Evolutionary conservation across 2,888 invertebrate genomes (phyloP), one percentile per base, ranked within the genome.

Genomic region (Mantis religiosa): DNA sequence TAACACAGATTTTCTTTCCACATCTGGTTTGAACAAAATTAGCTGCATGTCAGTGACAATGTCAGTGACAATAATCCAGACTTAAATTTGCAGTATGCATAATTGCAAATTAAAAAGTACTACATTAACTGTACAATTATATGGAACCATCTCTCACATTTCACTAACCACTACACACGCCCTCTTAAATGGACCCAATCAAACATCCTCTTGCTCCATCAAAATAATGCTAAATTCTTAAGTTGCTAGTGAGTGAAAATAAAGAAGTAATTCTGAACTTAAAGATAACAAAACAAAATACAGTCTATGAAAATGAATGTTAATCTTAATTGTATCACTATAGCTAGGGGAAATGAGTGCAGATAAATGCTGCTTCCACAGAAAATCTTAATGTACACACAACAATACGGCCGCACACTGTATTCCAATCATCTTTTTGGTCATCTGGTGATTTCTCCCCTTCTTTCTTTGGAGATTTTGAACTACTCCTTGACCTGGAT

Each of bases 401-500:
- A 28, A 87, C 54, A 71, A 71, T 71, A 82, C 34, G 41, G 82
- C 87, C 34, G 6, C 87, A 81, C 87, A 82, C 20, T 28, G 41
- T 41, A 27, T 28, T 86, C 89, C 88, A 90, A 54, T 90, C 90
- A 88, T 90, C 87, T 83, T 90, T 85, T 82, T 90, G 89, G 30
- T 89, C 87, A 28, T 88, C 85, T 30, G 90, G 88, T 87, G 88
- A 87, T 27, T 88, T 82, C 28, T 90, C 88, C 28, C 84, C 89
- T 41, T 89, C 89, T 47, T 87, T 90, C n/a, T 88, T 88, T 41
- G 90, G 90, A 0, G 90, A 89, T 83, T 90, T 90, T 28, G 90
- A 90, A 28, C 30, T 83, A 34, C 90, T 89, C 34, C 90, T 89
- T 3, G 89, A 89, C 84, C 89, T 93, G 89, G 92, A 92, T 91